Percentiles rank a stretch among this genome's conserved stretches.
Evolutionary conservation across 2,888 invertebrate genomes (phyloP).

Genomic region (Drosophila diplacantha): DNA sequence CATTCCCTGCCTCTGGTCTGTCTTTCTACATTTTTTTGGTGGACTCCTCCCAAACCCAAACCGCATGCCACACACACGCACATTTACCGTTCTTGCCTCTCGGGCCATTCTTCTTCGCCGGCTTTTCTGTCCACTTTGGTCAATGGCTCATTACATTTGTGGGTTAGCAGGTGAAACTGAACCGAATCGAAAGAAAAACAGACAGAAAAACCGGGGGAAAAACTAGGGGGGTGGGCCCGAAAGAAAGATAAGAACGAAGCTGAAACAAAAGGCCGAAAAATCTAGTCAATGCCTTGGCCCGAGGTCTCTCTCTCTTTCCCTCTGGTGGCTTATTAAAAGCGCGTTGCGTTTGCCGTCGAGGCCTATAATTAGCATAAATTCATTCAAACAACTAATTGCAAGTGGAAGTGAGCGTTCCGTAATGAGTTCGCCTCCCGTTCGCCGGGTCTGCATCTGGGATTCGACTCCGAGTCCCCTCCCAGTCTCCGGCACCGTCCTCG

Average conservation of each 20-base stretch:
- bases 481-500: background rate
- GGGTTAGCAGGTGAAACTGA: slow-evolving; percentile 71
- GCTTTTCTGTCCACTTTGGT: slow-evolving; percentile 50
- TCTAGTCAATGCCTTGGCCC: slow-evolving; percentile 12
- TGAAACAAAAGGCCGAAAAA: slow-evolving; percentile 45
- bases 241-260: slow-evolving; percentile 23
- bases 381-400: slow-evolving; percentile 69
- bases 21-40: slow-evolving; percentile 4
- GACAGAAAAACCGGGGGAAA: slow-evolving; percentile 1
- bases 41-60: slow-evolving; percentile 27
- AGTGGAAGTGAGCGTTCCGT: slow-evolving; percentile 64
- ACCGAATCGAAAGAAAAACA: slow-evolving; percentile 42
- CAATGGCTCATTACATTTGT: slow-evolving; percentile 72
- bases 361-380: slow-evolving; percentile 70
- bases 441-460: slow-evolving; percentile 1
- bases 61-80: slow-evolving; percentile 65
- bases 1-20: slow-evolving; percentile 4
- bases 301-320: slow-evolving; percentile 15
- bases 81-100: slow-evolving; percentile 52
- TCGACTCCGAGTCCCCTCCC: background rate
- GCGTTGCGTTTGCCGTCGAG: slow-evolving; percentile 64
- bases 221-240: slow-evolving; percentile 10
- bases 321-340: slow-evolving; percentile 63
- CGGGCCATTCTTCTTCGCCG: slow-evolving; percentile 29
- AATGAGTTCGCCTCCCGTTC: slow-evolving; percentile 48